These are phyloP conservation scores for Drosophila sp. DNA, from an alignment of 1,140 invertebrate species.

Conservation along the genomic window DNA sequence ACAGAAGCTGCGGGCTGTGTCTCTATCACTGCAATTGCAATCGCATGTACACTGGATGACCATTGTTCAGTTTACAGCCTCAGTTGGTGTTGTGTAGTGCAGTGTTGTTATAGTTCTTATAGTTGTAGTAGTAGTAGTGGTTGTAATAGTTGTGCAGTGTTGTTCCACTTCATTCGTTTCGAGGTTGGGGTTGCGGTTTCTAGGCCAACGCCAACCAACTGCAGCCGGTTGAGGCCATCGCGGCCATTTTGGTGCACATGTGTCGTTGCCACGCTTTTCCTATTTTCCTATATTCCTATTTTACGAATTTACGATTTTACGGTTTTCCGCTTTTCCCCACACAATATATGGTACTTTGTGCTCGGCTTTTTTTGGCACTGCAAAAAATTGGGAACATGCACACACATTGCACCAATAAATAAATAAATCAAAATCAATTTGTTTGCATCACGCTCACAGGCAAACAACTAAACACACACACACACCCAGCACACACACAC, in stretches of 20 bases:
- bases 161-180: slow-evolving; percentile 51
- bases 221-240: slow-evolving; percentile 35
- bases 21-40: slow-evolving; percentile 83
- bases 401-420: slow-evolving; percentile 59
- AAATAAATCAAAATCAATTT: slow-evolving; percentile 83
- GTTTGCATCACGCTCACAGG: slow-evolving; percentile 58
- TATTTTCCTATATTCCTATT: no score
- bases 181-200: slow-evolving; percentile 47
- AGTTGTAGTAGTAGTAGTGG: not conserved
- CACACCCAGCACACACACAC: slow-evolving; percentile 34
- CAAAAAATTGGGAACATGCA: slow-evolving; percentile 39
- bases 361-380: slow-evolving; percentile 16
- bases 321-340: slow-evolving; percentile 8
- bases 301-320: no score
- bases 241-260: slow-evolving; percentile 32
- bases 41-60: slow-evolving; percentile 83
- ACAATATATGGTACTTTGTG: not conserved
- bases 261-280: slow-evolving; percentile 7
- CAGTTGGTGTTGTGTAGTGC: slow-evolving; percentile 7
- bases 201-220: slow-evolving; percentile 42
- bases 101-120: not conserved
- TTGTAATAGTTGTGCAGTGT: slow-evolving; percentile 1
- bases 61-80: slow-evolving; percentile 59
- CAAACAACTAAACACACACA: slow-evolving; percentile 21
- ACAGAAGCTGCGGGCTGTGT: slow-evolving; percentile 70